phyloP scores from a whole-genome alignment of 2,888 invertebrate species.

The Lasioglossum morio region DNA sequence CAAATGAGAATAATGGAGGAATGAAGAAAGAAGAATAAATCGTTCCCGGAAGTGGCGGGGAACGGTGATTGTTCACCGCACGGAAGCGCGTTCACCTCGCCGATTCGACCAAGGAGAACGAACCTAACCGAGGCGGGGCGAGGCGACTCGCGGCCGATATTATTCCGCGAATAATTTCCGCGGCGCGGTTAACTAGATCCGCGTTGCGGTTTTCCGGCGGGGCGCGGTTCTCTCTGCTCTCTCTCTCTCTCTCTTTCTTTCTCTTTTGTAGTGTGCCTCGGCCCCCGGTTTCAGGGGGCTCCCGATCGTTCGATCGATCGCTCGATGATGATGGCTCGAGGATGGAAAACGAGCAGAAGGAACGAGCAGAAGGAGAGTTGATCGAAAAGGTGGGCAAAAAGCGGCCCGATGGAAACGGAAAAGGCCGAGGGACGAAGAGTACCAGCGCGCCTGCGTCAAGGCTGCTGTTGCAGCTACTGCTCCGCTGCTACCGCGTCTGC shows the following conservation, averaged over 20 bases:
- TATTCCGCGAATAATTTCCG: constrained; percentile 73
- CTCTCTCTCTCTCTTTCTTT: neutral
- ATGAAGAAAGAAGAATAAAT: neutral
- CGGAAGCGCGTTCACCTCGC: constrained; percentile 44
- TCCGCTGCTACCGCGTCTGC: constrained; percentile 31
- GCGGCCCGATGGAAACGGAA: constrained; percentile 35
- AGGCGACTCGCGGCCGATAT: constrained; percentile 48
- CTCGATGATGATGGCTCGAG: constrained; percentile 65
- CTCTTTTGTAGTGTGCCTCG: neutral
- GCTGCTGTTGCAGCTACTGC: constrained; percentile 7
- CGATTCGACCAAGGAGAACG: constrained; percentile 30
- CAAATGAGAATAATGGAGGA: neutral
- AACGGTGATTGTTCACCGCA: neutral
- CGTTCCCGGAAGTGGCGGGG: constrained; percentile 11
- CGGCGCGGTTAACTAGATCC: constrained; percentile 73
- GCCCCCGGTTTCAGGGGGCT: constrained; percentile 15
- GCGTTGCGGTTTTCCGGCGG: constrained; percentile 74
- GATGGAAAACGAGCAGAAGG: constrained; percentile 58
- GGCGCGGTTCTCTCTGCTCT: constrained; percentile 15
- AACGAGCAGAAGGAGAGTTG: constrained; percentile 29
- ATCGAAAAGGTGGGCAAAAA: constrained; percentile 45
- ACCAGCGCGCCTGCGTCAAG: constrained; percentile 49
- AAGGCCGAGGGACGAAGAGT: constrained; percentile 35
- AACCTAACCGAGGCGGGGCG: constrained; percentile 2
- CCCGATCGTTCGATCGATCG: constrained; percentile 54